Percentiles rank a stretch among this genome's conserved stretches.
phyloP scores from a whole-genome alignment of 1,140 invertebrate species.

The Drosophila sp. region DNA sequence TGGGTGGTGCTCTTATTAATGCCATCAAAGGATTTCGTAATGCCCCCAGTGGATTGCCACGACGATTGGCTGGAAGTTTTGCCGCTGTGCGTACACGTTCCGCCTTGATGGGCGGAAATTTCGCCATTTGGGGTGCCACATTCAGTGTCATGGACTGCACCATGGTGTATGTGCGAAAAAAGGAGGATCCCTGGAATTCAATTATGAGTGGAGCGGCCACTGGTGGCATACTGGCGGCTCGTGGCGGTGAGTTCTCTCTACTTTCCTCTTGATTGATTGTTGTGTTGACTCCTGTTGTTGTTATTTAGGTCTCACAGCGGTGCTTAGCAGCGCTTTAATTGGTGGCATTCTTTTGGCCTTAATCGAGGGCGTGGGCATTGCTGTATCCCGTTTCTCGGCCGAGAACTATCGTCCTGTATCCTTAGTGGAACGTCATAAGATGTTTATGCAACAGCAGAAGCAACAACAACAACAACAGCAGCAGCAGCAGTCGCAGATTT shows the following conservation, averaged over 20 bases:
- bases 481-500: background rate
- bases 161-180: slow-evolving; percentile 49
- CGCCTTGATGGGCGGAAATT: slow-evolving; percentile 49
- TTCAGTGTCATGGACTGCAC: slow-evolving; percentile 64
- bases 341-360: slow-evolving; percentile 58
- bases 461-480: slow-evolving; percentile 29
- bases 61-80: slow-evolving; percentile 44
- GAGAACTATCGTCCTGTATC: slow-evolving; percentile 57
- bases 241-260: slow-evolving; percentile 38
- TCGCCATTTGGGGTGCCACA: slow-evolving; percentile 64
- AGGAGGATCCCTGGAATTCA: slow-evolving; percentile 70
- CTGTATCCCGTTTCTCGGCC: slow-evolving; percentile 50
- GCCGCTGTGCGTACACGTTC: slow-evolving; percentile 45
- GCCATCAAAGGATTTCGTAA: slow-evolving; percentile 66
- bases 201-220: slow-evolving; percentile 62
- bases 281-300: background rate
- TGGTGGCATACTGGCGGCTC: slow-evolving; percentile 57
- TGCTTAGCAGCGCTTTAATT: slow-evolving; percentile 64
- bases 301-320: slow-evolving; percentile 36
- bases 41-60: slow-evolving; percentile 49
- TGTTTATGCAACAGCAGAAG: slow-evolving; percentile 41
- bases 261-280: background rate
- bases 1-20: slow-evolving; percentile 60
- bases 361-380: slow-evolving; percentile 61
- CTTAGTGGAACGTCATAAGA: slow-evolving; percentile 44